Evolutionary conservation across 2,888 invertebrate species (phyloP).

Genomic region (Chymomyza fuscimana): DNA sequence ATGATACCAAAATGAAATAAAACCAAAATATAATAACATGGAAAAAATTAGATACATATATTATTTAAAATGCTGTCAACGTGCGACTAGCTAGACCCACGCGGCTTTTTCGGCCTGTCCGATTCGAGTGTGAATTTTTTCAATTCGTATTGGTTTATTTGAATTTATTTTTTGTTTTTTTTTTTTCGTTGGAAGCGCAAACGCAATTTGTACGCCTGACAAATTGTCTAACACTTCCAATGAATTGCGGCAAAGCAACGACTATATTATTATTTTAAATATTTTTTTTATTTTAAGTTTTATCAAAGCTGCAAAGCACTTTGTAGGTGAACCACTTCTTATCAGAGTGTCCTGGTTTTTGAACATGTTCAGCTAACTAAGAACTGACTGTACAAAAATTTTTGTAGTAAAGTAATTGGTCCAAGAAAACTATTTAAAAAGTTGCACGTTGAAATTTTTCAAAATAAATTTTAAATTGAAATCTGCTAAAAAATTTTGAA

Average conservation of each 20-base stretch:
- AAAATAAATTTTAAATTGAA: too few relatives aligned
- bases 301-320: constrained; percentile 24
- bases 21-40: not conserved
- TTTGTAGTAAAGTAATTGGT: too few relatives aligned
- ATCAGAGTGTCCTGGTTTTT: not conserved
- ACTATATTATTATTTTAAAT: constrained; percentile 1
- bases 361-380: not conserved
- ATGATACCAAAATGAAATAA: not conserved
- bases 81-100: constrained; percentile 44
- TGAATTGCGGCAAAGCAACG: constrained; percentile 38
- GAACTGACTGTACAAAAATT: too few relatives aligned
- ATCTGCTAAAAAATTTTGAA: too few relatives aligned
- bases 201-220: constrained; percentile 68
- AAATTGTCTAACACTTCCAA: constrained; percentile 59
- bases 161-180: not conserved
- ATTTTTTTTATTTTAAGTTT: constrained; percentile 1
- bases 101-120: constrained; percentile 33
- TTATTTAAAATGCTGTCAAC: constrained; percentile 64
- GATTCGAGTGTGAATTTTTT: constrained; percentile 52
- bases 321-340: not conserved
- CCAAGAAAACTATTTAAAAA: too few relatives aligned
- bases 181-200: constrained; percentile 52
- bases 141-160: constrained; percentile 13
- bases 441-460: too few relatives aligned
- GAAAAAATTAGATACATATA: not conserved